Evolutionary conservation across 2,797 vertebrate genomes (phyloP).

Genomic region (Nasua narica): DNA sequence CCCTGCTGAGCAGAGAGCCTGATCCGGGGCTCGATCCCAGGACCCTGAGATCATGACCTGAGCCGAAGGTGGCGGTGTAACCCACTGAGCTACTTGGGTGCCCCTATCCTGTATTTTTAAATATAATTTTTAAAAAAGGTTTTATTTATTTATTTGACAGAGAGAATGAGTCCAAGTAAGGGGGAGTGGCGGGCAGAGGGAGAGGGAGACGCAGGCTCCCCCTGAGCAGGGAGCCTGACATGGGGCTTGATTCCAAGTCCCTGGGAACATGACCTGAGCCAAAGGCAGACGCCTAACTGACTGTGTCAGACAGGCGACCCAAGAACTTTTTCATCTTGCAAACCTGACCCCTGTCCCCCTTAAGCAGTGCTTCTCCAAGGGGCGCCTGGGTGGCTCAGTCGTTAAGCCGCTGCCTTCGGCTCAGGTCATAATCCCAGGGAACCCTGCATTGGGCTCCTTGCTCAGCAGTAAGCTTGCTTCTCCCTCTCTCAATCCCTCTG

Average conservation of each 20-base stretch:
- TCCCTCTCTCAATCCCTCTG: too few relatives aligned
- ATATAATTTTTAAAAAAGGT: too few relatives aligned
- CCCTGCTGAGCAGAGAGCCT: not conserved
- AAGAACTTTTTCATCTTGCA: not conserved
- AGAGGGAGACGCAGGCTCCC: not conserved
- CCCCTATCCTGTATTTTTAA: too few relatives aligned
- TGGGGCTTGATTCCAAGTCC: not conserved
- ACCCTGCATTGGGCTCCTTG: too few relatives aligned
- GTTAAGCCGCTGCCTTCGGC: too few relatives aligned
- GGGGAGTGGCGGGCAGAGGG: not conserved
- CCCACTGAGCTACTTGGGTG: not conserved
- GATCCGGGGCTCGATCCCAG: fast-evolving
- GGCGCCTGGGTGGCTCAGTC: too few relatives aligned
- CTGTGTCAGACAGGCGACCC: not conserved
- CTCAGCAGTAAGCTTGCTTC: too few relatives aligned
- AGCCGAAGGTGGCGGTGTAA: not conserved
- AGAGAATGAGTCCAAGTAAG: too few relatives aligned
- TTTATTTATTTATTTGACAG: too few relatives aligned
- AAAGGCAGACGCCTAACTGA: not conserved
- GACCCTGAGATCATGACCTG: not conserved
- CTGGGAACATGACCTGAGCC: not conserved
- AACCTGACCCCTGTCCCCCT: not conserved
- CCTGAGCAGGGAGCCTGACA: not conserved
- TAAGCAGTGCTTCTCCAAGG: not conserved
- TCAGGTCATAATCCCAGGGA: too few relatives aligned